Evolutionary conservation across 2,113 vertebrate genomes (phyloP), one percentile per base, ranked within the genome.

Genomic region (Halichoeres trimaculatus): DNA sequence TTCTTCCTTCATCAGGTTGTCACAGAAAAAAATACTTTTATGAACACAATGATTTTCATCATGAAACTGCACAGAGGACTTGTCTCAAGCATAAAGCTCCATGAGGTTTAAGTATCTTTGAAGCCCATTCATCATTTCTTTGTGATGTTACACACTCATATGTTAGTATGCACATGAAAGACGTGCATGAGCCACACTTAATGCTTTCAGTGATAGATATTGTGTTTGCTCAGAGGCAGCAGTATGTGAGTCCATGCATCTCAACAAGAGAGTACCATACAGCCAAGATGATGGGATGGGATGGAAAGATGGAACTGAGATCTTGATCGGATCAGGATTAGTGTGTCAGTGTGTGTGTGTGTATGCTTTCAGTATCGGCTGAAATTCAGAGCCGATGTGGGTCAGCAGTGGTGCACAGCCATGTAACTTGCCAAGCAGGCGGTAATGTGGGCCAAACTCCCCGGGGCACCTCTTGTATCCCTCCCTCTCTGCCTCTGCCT

Each of bases 401-500:
- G 92, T 92, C 92, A 93, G 81, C 66, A 70, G 70, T 69, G 74
- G 67, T 69, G 69, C 71, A 76, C 66, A 60, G 66, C 80, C 70
- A 84, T 79, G 41, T 74, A 85, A 81, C 80, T 70, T 86, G 87
- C 87, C 88, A 90, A 90, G 84, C 88, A 70, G 55, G 73, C 84
- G 38, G 51, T 76, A 87, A 93, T 92, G 81, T 91, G 85, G 90
- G 92, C 84, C 92, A 90, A 87, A 54, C 83, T 86, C 88, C 79
- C 64, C 53, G 9, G 81, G 90, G 84, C 88, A 78, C 85, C 73
- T 70, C 71, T 86, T 73, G 76, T 86, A 54, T 74, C 51, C 71
- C 66, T 55, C 67, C 74, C 74, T 53, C 58, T 74, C 67, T 50
- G 30, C 13, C 57, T 64, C 38, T 53, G 3, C 34, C 47, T 67